Base-by-base conservation (phyloP, 2,113 vertebrate genomes). In the Hippolais icterina region DNA sequence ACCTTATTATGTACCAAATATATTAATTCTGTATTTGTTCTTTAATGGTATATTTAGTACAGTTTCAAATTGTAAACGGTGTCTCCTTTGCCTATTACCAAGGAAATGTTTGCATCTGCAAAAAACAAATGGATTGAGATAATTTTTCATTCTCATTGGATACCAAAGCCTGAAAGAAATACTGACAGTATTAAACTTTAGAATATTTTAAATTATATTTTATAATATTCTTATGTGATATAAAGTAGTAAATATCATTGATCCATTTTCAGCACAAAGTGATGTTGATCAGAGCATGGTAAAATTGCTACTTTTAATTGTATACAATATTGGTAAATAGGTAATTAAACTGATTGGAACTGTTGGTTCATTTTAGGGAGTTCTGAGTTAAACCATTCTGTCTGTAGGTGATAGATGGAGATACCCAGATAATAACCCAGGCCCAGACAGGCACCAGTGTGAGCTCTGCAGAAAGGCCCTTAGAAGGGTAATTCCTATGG, bases 1-100 rank as follows among this genome's bases (percentile, higher is more conserved):
- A 29, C 10, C 29, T n/a, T 14, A 4, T 15, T 11, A 11, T 4
- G 0, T 46, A 11, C 4, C 27, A 56, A 31, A 31, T 31, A 5
- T 22, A 41, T 35, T 66, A 12, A 25, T 39, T 33, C 12, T 35
- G 5, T 50, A 8, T 86, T 65, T 83, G 42, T 53, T 83, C 28
- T 72, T 53, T 49, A 53, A 9, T 18, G 19, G 19, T n/a, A 5
- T 7, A 28, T 1, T 49, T 49, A 42, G 56, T 37, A 37, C 2
- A 14, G 29, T 35, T 47, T 54, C 17, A 42, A 56, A 22, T 29
- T 69, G 6, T 15, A 29, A 75, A 21, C 68, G 3, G 2, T 39
- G 37, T 22, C 16, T 81, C 15, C 25, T 72, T 83, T 89, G 22
- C 21, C 28, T 71, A 0, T 47, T 79, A 24, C 19, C 4, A 4